Evolutionary conservation across 2,888 invertebrate genomes (phyloP).

Genomic region (Thelaira solivaga): DNA sequence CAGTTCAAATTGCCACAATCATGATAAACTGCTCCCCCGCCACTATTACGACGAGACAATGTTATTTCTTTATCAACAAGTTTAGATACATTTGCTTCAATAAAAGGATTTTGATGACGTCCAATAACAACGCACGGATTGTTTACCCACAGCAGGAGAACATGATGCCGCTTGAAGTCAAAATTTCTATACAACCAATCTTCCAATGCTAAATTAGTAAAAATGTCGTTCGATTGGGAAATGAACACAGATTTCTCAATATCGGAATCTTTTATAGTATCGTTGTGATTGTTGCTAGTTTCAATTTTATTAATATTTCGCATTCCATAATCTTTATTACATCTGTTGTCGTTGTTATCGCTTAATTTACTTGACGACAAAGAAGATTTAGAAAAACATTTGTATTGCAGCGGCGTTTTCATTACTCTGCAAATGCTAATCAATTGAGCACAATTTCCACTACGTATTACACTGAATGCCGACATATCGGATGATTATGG

Average conservation of each 20-base stretch:
- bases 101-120: constrained; percentile 97
- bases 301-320: constrained; percentile 60
- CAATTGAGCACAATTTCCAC: constrained; percentile 23
- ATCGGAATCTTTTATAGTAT: constrained; percentile 75
- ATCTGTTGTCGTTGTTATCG: constrained; percentile 32
- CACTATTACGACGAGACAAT: constrained; percentile 93
- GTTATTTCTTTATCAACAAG: constrained; percentile 83
- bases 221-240: constrained; percentile 93
- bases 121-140: constrained; percentile 97
- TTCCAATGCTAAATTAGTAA: constrained; percentile 95
- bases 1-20: constrained; percentile 95
- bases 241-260: constrained; percentile 92
- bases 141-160: constrained; percentile 95
- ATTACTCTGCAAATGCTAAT: constrained; percentile 30
- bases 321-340: constrained; percentile 57
- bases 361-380: constrained; percentile 45
- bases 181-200: constrained; percentile 96
- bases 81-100: constrained; percentile 88
- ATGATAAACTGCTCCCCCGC: constrained; percentile 98
- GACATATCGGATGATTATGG: constrained; percentile 38
- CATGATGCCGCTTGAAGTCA: constrained; percentile 88
- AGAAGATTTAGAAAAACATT: constrained; percentile 18
- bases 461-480: constrained; percentile 43
- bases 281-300: constrained; percentile 71
- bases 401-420: constrained; percentile 70